phyloP scores from a whole-genome alignment of 2,113 vertebrate species.

The Drymodes brunneopygia region DNA sequence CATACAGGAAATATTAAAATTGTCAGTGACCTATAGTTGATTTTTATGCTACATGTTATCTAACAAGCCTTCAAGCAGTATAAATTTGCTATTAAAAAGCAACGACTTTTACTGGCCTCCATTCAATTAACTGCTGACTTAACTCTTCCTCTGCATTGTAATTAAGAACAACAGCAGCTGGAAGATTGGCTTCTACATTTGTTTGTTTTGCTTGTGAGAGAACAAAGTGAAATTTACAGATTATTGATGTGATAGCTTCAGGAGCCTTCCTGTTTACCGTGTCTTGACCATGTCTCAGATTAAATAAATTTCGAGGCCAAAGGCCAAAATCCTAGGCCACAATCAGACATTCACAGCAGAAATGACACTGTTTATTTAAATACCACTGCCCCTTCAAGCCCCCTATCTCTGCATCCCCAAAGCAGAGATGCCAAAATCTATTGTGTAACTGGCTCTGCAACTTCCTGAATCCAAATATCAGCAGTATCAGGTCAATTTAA shows the following conservation, averaged over 20 bases:
- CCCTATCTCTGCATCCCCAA: neutral
- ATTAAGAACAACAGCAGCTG: neutral
- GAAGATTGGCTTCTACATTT: neutral
- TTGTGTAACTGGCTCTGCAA: neutral
- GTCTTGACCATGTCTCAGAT: neutral
- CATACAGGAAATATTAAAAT: neutral
- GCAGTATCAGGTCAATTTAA: neutral
- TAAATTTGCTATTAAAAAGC: neutral
- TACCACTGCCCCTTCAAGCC: neutral
- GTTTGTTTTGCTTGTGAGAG: neutral
- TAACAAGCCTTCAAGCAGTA: neutral
- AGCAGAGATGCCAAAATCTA: neutral
- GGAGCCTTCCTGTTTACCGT: neutral
- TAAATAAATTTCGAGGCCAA: neutral
- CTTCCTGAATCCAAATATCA: neutral
- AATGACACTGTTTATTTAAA: neutral
- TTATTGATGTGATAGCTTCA: neutral
- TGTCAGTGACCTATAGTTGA: neutral
- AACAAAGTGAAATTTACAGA: constrained; percentile 5
- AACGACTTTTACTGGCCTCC: neutral
- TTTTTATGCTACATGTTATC: constrained; percentile 6
- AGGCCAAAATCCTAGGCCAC: neutral
- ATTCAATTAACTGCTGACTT: constrained; percentile 2
- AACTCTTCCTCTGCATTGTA: neutral
- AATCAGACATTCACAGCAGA: neutral